These are phyloP conservation scores for Fulmarus glacialis DNA, from an alignment of 2,113 vertebrate genomes.

Conservation along the genomic window DNA sequence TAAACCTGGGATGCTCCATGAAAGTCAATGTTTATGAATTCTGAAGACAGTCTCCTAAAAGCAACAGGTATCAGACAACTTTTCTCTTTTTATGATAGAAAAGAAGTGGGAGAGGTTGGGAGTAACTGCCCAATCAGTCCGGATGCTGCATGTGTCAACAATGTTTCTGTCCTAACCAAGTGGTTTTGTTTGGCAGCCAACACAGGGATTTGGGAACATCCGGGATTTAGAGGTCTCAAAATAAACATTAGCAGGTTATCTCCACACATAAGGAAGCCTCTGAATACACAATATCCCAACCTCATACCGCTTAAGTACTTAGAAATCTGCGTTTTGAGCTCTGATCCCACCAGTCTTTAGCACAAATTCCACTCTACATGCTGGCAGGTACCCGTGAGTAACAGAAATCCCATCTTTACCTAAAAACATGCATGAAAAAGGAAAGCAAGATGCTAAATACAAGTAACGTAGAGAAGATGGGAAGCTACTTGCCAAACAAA, in stretches of 20 bases:
- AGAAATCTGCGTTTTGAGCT: neutral
- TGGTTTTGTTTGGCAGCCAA: neutral
- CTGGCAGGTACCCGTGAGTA: neutral
- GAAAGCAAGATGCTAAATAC: neutral
- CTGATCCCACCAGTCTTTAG: neutral
- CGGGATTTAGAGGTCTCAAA: neutral
- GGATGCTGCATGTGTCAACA: neutral
- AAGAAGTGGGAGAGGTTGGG: neutral
- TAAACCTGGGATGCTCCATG: neutral
- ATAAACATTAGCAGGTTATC: neutral
- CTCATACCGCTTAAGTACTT: neutral
- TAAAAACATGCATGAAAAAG: neutral
- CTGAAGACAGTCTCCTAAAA: neutral
- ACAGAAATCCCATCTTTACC: neutral
- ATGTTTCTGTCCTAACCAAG: neutral
- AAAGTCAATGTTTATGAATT: neutral
- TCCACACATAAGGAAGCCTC: neutral
- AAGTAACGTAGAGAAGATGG: neutral
- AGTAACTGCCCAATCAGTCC: neutral
- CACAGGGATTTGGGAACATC: neutral
- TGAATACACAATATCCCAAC: neutral
- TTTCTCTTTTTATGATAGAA: neutral
- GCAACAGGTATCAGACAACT: neutral
- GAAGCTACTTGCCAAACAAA: neutral
- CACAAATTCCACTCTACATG: neutral